phyloP scores from a whole-genome alignment of 1,140 invertebrate genomes.

The Scylla paramamosain region DNA sequence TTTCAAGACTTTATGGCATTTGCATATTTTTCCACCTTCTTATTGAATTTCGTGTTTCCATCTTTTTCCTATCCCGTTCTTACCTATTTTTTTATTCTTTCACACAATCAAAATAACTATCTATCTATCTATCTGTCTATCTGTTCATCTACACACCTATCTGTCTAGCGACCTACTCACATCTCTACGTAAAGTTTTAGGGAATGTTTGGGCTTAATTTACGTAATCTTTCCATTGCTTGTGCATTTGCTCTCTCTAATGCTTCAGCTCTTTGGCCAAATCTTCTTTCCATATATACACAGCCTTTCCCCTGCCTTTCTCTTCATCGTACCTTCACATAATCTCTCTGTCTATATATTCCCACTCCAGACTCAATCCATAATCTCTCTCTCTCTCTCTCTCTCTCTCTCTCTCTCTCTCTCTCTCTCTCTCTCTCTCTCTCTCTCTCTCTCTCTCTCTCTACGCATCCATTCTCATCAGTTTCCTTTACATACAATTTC shows the following conservation, averaged over 20 bases:
- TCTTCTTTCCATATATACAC: neutral
- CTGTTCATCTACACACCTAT: too few relatives aligned
- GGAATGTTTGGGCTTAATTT: too few relatives aligned
- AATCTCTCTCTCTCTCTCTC: conserved; percentile 14
- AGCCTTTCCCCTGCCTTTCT: neutral
- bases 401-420: conserved; percentile 22
- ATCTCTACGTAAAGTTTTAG: too few relatives aligned
- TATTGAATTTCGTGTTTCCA: neutral
- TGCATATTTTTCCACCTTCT: neutral
- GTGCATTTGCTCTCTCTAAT: neutral
- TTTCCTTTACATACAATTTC: neutral
- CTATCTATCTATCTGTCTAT: neutral
- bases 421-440: conserved; percentile 28
- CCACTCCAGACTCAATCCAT: neutral
- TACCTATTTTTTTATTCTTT: neutral
- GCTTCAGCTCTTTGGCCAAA: neutral
- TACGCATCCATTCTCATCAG: neutral
- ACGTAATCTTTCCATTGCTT: too few relatives aligned
- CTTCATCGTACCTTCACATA: neutral
- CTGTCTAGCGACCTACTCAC: too few relatives aligned
- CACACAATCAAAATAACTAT: neutral
- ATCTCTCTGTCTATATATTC: neutral
- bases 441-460: conserved; percentile 14
- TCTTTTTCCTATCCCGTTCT: neutral
- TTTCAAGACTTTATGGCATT: neutral